phyloP scores from a whole-genome alignment of 1,140 invertebrate species.

The Phymastichus coffea region DNA sequence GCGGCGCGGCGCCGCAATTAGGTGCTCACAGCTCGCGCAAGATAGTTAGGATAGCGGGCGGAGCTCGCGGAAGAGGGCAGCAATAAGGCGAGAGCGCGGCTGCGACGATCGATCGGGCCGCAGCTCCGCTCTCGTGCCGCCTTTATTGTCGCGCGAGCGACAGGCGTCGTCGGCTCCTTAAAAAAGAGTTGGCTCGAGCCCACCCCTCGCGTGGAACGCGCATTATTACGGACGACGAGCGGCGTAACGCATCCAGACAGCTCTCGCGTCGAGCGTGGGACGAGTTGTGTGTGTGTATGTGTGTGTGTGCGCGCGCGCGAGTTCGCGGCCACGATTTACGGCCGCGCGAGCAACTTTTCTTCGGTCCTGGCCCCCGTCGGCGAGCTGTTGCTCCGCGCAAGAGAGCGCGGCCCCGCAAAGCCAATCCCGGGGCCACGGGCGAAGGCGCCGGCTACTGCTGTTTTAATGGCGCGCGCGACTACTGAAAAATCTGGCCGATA shows the following conservation, averaged over 20 bases:
- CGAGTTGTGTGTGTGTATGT: background rate
- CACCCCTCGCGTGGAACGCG: conserved; percentile 23
- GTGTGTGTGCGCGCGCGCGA: conserved; percentile 13
- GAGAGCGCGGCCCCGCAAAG: too few relatives aligned
- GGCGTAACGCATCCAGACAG: conserved; percentile 25
- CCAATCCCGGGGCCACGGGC: too few relatives aligned
- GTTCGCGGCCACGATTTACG: too few relatives aligned
- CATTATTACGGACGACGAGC: conserved; percentile 27
- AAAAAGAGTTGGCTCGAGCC: conserved; percentile 26
- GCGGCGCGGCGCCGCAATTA: conserved; percentile 9
- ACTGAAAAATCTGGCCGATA: conserved; percentile 3
- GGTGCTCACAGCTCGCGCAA: background rate
- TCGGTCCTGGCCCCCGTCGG: background rate
- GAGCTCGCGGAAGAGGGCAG: background rate
- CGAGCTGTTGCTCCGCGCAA: background rate
- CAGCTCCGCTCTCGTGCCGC: too few relatives aligned
- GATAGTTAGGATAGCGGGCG: conserved; percentile 6
- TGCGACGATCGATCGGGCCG: conserved; percentile 5
- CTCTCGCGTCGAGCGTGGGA: background rate
- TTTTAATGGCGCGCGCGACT: too few relatives aligned
- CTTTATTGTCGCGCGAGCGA: conserved; percentile 8
- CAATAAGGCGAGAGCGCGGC: background rate
- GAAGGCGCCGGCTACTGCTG: too few relatives aligned
- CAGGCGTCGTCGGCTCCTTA: background rate
- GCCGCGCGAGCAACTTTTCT: too few relatives aligned